These are phyloP conservation scores for Lordiphosa stackelbergi DNA, from an alignment of 1,140 invertebrate species.

Conservation along the genomic window DNA sequence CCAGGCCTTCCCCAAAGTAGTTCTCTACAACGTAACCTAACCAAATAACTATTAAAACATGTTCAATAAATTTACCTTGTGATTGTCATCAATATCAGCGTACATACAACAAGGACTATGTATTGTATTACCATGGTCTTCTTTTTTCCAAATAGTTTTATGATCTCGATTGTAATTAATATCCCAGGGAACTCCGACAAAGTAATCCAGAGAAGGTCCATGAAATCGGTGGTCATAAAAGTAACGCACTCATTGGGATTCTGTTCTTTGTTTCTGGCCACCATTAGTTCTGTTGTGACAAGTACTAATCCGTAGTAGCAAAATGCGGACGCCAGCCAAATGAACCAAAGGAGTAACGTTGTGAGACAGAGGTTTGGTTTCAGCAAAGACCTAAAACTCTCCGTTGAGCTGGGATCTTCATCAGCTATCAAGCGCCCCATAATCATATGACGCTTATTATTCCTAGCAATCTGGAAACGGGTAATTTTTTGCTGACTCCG, in stretches of 20 bases:
- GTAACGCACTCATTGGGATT: slow-evolving; percentile 74
- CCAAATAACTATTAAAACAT: neutral
- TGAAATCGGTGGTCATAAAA: slow-evolving; percentile 91
- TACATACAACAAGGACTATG: slow-evolving; percentile 89
- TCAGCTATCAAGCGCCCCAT: slow-evolving; percentile 92
- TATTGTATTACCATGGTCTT: slow-evolving; percentile 97
- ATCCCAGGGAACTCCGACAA: slow-evolving; percentile 97
- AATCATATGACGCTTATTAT: slow-evolving; percentile 94
- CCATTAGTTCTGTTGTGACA: slow-evolving; percentile 95
- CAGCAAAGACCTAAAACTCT: slow-evolving; percentile 87
- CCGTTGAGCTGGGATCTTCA: slow-evolving; percentile 82
- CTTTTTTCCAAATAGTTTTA: slow-evolving; percentile 93
- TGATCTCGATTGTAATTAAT: slow-evolving; percentile 93
- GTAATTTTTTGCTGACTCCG: neutral
- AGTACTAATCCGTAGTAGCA: slow-evolving; percentile 97
- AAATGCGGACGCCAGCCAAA: slow-evolving; percentile 96
- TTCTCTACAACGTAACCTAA: too few relatives aligned
- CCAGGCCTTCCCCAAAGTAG: too few relatives aligned
- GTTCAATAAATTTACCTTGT: slow-evolving; percentile 80
- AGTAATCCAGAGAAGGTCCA: slow-evolving; percentile 95
- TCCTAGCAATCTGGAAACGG: slow-evolving; percentile 81
- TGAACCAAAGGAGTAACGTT: slow-evolving; percentile 93
- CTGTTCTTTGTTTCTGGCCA: slow-evolving; percentile 71
- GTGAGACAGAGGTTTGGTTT: slow-evolving; percentile 88
- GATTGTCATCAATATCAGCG: slow-evolving; percentile 88